Conservation (phyloP, 2,888 invertebrate species). For the Eupithecia tripunctaria region DNA sequence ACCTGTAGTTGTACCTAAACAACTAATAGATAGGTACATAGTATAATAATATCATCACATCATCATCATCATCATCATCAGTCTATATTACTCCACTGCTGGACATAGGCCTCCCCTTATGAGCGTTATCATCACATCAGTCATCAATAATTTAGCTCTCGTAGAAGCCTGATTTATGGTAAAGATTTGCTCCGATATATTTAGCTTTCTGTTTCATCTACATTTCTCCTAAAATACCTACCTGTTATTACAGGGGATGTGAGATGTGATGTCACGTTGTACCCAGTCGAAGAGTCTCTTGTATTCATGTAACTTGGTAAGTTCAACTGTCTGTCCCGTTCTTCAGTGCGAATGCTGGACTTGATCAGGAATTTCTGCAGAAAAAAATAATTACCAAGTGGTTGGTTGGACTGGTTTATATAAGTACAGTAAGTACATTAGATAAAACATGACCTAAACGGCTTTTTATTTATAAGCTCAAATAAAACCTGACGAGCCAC, state of each 20-base stretch:
- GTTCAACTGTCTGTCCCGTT: constrained; percentile 54
- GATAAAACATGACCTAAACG: neutral
- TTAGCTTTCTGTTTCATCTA: neutral
- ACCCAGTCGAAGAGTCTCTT: constrained; percentile 23
- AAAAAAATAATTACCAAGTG: constrained; percentile 19
- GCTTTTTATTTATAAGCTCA: neutral
- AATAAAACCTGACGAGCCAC: neutral
- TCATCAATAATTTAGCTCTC: neutral
- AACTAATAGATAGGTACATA: neutral
- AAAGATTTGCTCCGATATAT: too few species aligned
- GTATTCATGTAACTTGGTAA: constrained; percentile 45
- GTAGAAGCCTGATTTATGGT: too few species aligned
- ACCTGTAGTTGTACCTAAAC: neutral
- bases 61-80: too few species aligned
- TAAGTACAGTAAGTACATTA: too few species aligned
- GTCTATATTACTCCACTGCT: too few species aligned
- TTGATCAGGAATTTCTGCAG: constrained; percentile 64
- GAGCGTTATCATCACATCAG: neutral
- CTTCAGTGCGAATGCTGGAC: constrained; percentile 57
- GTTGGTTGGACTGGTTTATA: too few species aligned
- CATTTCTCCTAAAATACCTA: constrained; percentile 12
- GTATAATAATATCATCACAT: neutral
- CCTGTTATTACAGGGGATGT: constrained; percentile 50
- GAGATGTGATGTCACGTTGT: constrained; percentile 39
- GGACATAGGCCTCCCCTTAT: too few species aligned